Evolutionary conservation across 1,140 invertebrate genomes (phyloP).

Genomic region (Oedothorax gibbosus): DNA sequence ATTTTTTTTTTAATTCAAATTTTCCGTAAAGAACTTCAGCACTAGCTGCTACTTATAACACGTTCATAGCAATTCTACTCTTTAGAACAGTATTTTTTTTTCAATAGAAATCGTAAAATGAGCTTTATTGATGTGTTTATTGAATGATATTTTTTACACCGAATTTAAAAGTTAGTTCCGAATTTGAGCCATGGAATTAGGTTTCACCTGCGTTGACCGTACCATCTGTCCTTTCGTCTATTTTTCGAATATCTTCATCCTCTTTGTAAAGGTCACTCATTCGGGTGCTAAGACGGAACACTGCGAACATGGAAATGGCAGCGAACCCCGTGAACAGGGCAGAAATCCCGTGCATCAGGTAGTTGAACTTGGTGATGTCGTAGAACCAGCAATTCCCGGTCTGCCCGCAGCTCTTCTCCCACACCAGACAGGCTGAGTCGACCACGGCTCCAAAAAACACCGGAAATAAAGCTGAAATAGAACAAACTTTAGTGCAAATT

Average conservation of each 20-base stretch:
- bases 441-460: constrained; percentile 66
- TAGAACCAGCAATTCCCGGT: constrained; percentile 68
- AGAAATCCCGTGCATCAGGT: constrained; percentile 59
- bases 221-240: neutral
- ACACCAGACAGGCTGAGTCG: constrained; percentile 66
- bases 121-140: too few species aligned
- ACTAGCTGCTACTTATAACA: too few species aligned
- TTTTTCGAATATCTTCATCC: constrained; percentile 31
- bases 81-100: too few species aligned
- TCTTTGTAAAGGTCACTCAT: constrained; percentile 61
- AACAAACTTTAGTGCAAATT: too few species aligned
- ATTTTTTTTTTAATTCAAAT: too few species aligned
- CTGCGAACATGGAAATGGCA: constrained; percentile 43
- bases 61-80: too few species aligned
- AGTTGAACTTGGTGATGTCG: constrained; percentile 65
- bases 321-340: constrained; percentile 59
- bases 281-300: constrained; percentile 27
- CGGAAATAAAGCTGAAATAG: constrained; percentile 65
- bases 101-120: too few species aligned
- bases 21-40: too few species aligned
- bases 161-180: too few species aligned
- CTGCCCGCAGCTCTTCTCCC: constrained; percentile 65
- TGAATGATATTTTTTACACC: too few species aligned
- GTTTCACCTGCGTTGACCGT: too few species aligned
- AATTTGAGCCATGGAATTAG: too few species aligned